Evolutionary conservation across 2,797 vertebrate species (phyloP).

Genomic region (Pantherophis vulpinus): DNA sequence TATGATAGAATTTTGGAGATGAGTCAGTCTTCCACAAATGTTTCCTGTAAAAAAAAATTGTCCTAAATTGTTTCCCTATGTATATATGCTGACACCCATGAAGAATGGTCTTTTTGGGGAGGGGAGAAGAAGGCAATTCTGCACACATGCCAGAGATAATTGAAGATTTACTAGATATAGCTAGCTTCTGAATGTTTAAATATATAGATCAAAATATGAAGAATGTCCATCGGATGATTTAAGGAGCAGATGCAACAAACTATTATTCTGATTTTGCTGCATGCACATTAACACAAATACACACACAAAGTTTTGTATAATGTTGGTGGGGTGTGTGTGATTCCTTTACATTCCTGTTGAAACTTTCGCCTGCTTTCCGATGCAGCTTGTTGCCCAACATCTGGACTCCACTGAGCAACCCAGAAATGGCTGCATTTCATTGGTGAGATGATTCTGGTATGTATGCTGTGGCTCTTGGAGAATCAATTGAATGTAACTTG

Average conservation of each 20-base stretch:
- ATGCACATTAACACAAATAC: slow-evolving; percentile 30
- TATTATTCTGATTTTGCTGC: slow-evolving; percentile 58
- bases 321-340: background rate
- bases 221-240: slow-evolving; percentile 68
- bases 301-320: slow-evolving; percentile 49
- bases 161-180: slow-evolving; percentile 48
- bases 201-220: slow-evolving; percentile 45
- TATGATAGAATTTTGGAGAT: slow-evolving; percentile 55
- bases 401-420: slow-evolving; percentile 61
- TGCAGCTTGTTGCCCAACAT: slow-evolving; percentile 41
- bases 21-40: slow-evolving; percentile 47
- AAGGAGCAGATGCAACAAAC: slow-evolving; percentile 60
- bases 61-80: slow-evolving; percentile 62
- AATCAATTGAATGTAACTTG: slow-evolving; percentile 46
- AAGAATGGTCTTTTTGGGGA: slow-evolving; percentile 37
- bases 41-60: slow-evolving; percentile 59
- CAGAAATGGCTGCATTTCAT: slow-evolving; percentile 43
- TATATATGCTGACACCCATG: slow-evolving; percentile 46
- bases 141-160: slow-evolving; percentile 46
- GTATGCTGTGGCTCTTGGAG: slow-evolving; percentile 39
- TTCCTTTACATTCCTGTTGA: slow-evolving; percentile 22
- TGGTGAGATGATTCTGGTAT: slow-evolving; percentile 55
- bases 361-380: slow-evolving; percentile 29
- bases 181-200: slow-evolving; percentile 48
- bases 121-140: slow-evolving; percentile 55